Base-by-base conservation (phyloP, 2,113 vertebrate species). In the Trichechus manatus region DNA sequence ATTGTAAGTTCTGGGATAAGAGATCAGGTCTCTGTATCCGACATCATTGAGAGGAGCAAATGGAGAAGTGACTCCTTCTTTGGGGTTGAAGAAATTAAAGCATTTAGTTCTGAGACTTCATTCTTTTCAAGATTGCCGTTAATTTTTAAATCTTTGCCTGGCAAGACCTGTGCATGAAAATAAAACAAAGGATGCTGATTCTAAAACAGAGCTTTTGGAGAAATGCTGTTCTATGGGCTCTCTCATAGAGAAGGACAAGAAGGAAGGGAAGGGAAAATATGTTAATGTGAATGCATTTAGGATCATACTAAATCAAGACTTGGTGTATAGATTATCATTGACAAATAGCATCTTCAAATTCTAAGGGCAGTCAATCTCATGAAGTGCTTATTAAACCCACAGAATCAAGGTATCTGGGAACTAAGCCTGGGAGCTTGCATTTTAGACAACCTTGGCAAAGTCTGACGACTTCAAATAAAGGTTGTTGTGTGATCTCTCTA, bases 141-240 rank as follows among this genome's bases (percentile, higher is more conserved):
- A 84, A 95, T 42, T 82, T 95, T 96, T 64, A 74, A 89, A 66
- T 74, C 17, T 81, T 25, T 89, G 44, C 53, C 79, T 87, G 39
- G 68, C 79, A 92, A 68, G 31, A 95, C 44, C 31, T 86, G 0
- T 68, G 36, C 4, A 68, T 93, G 56, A 53, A 89, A 92, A 53
- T 42, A 87, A 94, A 94, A 36, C 25, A 84, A 82, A 53, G 20
- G 27, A 80, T 87, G 90, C 92, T 92, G 56, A 92, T 74, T 20
- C 17, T 56, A 79, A 91, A 80, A 47, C 8, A 88, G n/a, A 93
- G 63, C 44, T 92, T 97, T 81, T 70, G 75, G 39, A 89, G n/a
- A 92, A 92, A 36, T 66, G 20, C 15, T 92, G 4, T 92, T 83
- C 47, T 82, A 64, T 75, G 9, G 9, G 10, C 11, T 79, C 77